Conservation (phyloP, 2,797 vertebrate species). For the Knipowitschia caucasica region DNA sequence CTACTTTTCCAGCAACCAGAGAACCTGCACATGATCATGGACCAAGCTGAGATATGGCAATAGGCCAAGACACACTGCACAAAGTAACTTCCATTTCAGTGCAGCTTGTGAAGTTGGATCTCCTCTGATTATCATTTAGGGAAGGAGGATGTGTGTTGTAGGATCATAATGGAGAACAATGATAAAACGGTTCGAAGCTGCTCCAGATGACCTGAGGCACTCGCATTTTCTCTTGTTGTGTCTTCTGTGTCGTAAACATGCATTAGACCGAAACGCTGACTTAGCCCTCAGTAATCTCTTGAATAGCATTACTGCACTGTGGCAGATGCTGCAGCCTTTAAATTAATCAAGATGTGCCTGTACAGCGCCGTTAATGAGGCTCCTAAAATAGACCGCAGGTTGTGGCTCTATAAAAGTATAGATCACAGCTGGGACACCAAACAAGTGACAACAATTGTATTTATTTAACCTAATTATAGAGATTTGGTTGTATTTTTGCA, state of each 20-base stretch:
- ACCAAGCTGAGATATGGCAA: slow-evolving; percentile 54
- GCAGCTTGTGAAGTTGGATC: too few relatives aligned
- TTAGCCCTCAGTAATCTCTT: slow-evolving; percentile 21
- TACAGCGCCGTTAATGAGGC: slow-evolving; percentile 32
- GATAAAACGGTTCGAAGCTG: background rate
- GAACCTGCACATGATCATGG: too few relatives aligned
- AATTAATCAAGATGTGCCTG: slow-evolving; percentile 20
- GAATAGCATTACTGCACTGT: slow-evolving; percentile 29
- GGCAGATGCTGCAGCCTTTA: slow-evolving; percentile 29
- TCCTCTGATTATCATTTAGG: too few relatives aligned
- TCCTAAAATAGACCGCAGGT: slow-evolving; percentile 18
- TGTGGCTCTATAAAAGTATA: slow-evolving; percentile 16
- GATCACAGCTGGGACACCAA: slow-evolving; percentile 20
- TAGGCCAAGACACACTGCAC: slow-evolving; percentile 41
- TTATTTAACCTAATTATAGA: too few relatives aligned
- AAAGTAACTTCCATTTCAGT: slow-evolving; percentile 38
- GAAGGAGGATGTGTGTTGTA: too few relatives aligned
- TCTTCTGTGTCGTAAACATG: background rate
- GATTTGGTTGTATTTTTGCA: too few relatives aligned
- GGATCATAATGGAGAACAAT: background rate
- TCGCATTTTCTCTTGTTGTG: background rate
- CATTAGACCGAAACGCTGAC: slow-evolving; percentile 20
- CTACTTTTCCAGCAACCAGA: too few relatives aligned
- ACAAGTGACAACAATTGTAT: too few relatives aligned
- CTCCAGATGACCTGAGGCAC: slow-evolving; percentile 1